Percentiles rank a stretch among this genome's conserved stretches.
These are phyloP conservation scores for Margarornis squamiger DNA, from an alignment of 2,797 vertebrate genomes.

Conservation along the genomic window DNA sequence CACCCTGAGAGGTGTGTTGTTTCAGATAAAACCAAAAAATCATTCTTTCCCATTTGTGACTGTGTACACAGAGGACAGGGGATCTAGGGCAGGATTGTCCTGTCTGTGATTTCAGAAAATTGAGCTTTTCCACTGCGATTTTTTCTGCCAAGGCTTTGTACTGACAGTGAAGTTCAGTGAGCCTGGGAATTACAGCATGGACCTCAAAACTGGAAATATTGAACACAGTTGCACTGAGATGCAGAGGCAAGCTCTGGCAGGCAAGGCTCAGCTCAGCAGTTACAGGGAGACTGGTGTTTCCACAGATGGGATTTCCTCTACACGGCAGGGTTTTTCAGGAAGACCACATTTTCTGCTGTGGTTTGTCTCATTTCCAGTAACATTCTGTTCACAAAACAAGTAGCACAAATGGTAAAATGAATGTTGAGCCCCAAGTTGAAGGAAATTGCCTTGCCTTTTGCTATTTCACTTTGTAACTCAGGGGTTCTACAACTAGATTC, in stretches of 20 bases:
- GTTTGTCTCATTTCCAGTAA: background rate
- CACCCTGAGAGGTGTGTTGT: background rate
- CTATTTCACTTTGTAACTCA: background rate
- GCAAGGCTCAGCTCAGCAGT: background rate
- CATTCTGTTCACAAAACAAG: background rate
- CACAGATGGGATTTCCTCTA: background rate
- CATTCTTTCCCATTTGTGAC: background rate
- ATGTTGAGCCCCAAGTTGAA: background rate
- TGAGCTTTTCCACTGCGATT: background rate
- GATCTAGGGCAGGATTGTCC: background rate
- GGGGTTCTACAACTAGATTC: background rate
- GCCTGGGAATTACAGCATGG: fast-evolving
- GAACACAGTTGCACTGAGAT: background rate
- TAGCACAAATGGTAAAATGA: background rate
- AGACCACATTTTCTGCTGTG: background rate
- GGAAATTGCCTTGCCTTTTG: background rate
- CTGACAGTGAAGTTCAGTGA: background rate
- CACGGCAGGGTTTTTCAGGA: background rate
- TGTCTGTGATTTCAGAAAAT: background rate
- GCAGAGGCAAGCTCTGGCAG: background rate
- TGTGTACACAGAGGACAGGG: background rate
- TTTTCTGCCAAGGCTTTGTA: background rate
- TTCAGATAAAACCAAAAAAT: background rate
- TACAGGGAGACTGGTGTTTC: background rate
- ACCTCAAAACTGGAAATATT: background rate